These are phyloP conservation scores for Sylvicola cinctus DNA, from an alignment of 2,888 invertebrate genomes.

Conservation along the genomic window DNA sequence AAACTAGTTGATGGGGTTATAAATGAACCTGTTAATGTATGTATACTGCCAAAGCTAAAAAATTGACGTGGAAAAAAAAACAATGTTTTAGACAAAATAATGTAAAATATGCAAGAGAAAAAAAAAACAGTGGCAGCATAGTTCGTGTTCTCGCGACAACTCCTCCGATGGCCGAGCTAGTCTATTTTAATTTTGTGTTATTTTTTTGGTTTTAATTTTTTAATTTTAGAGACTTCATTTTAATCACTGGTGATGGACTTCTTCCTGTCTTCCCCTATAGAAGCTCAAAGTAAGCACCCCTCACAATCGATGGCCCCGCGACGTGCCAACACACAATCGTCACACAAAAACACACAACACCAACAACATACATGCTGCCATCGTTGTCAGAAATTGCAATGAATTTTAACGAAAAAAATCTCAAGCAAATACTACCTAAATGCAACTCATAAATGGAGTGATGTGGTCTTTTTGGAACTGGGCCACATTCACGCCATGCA, in stretches of 20 bases:
- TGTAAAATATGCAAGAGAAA: slow-evolving; percentile 4
- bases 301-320: neutral
- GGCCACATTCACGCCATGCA: no score
- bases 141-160: slow-evolving; percentile 10
- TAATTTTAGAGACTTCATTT: slow-evolving; percentile 2
- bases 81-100: slow-evolving; percentile 3
- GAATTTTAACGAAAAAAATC: no score
- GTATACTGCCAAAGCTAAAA: neutral
- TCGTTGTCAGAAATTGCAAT: no score
- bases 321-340: no score
- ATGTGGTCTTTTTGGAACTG: no score
- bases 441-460: no score
- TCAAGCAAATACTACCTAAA: no score
- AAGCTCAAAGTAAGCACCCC: neutral
- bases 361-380: no score
- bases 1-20: no score
- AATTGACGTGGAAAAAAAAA: neutral
- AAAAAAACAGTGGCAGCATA: neutral
- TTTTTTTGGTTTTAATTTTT: neutral
- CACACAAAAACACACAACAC: no score
- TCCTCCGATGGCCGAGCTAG: slow-evolving; percentile 15
- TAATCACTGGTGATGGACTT: neutral
- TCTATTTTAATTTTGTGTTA: neutral
- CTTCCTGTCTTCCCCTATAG: no score
- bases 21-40: neutral